Base-by-base conservation (phyloP, 2,888 invertebrate species). In the Clistopyga incitator region DNA sequence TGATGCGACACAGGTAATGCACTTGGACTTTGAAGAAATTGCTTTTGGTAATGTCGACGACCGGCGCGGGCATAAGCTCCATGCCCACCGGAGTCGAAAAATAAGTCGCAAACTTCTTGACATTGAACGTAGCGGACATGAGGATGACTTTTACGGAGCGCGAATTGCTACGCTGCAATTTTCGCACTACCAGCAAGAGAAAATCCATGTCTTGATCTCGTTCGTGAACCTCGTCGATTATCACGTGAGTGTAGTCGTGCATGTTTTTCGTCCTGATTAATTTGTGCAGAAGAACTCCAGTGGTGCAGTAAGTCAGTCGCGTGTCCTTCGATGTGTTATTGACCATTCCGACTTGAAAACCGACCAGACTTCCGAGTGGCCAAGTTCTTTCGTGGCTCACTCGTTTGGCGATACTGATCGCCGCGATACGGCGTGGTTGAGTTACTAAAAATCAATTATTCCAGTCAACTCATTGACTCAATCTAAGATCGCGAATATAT, bases 151-250 rank as follows among this genome's bases (percentile, higher is more conserved):
- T 97, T 0, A 96, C 95, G 81, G 94, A 93, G 0, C 94, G 93
- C 0, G 96, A 96, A 90, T 96, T 96, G 0, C 96, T 95, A 82
- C 95, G 94, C 38, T 98, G 93, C 64, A 98, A 94, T 88, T 96
- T 97, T 84, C 97, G 95, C 0, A 98, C 96, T 11, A 99, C 94
- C 13, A 99, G 94, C 25, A 99, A 92, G 1, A 98, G 94, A 91
- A 99, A 98, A 91, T 99, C 99, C 95, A 98, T 97, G 34, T 98
- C 97, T 91, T 97, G 96, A 87, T 97, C 97, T 52, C 99, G 94
- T 93, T 99, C 99, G 89, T 99, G 98, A 0, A 99, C 97, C 94
- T 99, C 99, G 91, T 99, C 99, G 8, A 99, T 94, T 82, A 99
- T 96, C 52, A 99, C 95, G 91, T 99, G 99, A 0, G 98, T 98